Evolutionary conservation across 2,113 vertebrate genomes (phyloP), one percentile per base, ranked within the genome.

Genomic region (Anolis sagrei): DNA sequence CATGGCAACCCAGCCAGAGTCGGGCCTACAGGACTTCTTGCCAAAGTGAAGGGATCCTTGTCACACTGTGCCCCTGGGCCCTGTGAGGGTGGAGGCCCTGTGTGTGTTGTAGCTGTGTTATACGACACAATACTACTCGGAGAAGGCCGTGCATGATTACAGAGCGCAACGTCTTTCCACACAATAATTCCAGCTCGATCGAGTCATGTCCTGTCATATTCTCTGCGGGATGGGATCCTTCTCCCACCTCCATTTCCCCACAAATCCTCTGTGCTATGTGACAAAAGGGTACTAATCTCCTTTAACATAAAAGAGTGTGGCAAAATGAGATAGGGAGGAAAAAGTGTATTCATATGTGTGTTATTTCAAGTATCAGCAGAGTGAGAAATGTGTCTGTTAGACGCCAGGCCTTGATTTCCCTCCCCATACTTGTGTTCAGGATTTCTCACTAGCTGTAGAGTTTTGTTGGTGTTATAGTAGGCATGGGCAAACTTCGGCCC

Each of bases 1-100:
- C 83, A 85, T 72, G 83, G 18, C 76, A 85, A 79, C 76, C 48
- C 3, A 44, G 36, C 66, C 34, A 21, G 36, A 75, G 78, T 66
- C 58, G 0, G 14, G 69, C 69, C 77, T 81, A 29, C 14, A 66
- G 14, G 39, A 7, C 58, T 86, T 49, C 73, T 27, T 74, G 44
- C 39, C 51, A 74, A 74, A 86, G 49, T 70, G 66, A 36, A 75
- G 51, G 39, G 51, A 73, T 62, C 36, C 11, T 10, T 44, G 19
- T 73, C 32, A 36, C 36, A 49, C 21, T 73, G 19, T 62, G 29
- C 79, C 23, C 49, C 39, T 11, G 39, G 64, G 54, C 10, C 72
- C 5, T 75, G 32, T 54, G 49, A 58, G 29, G 51, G 69, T 25
- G 7, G 36, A 29, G n/a, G 5, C 25, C 39, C 6, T 74, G 13